Conservation (phyloP, 2,797 vertebrate species). For the Syngnathus rostellatus region DNA sequence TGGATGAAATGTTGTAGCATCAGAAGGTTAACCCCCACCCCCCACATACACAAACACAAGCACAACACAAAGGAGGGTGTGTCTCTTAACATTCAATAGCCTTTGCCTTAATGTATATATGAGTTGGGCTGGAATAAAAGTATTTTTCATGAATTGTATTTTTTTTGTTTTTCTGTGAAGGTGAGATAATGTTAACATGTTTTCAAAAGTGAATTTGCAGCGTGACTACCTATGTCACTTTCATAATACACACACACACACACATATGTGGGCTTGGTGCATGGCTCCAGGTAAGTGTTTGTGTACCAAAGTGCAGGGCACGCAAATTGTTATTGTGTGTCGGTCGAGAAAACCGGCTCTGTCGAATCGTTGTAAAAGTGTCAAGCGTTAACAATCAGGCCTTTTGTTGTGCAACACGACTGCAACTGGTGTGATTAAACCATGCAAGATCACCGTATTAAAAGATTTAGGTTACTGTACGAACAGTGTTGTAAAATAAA, state of each 20-base stretch:
- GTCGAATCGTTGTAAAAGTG: constrained; percentile 38
- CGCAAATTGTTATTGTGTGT: constrained; percentile 37
- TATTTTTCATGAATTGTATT: background rate
- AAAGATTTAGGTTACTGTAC: constrained; percentile 41
- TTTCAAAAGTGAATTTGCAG: background rate
- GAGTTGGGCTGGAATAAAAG: background rate
- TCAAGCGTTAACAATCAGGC: constrained; percentile 35
- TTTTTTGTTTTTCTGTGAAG: background rate
- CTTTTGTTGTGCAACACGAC: constrained; percentile 49
- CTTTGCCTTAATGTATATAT: background rate
- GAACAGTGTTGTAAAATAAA: constrained; percentile 19
- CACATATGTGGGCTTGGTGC: constrained; percentile 25
- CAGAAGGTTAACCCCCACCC: background rate
- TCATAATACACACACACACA: constrained; percentile 1
- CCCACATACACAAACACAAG: background rate
- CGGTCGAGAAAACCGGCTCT: constrained; percentile 33
- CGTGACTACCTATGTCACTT: background rate
- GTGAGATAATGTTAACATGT: background rate
- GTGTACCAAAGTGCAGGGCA: constrained; percentile 48
- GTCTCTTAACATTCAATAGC: background rate
- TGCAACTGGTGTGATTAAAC: constrained; percentile 35
- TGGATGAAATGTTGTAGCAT: background rate
- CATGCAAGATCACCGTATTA: constrained; percentile 26
- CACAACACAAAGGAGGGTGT: background rate
- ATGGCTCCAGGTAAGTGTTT: constrained; percentile 51